Evolutionary conservation across 2,888 invertebrate species (phyloP).

Genomic region (Drosophila kambysellisi): DNA sequence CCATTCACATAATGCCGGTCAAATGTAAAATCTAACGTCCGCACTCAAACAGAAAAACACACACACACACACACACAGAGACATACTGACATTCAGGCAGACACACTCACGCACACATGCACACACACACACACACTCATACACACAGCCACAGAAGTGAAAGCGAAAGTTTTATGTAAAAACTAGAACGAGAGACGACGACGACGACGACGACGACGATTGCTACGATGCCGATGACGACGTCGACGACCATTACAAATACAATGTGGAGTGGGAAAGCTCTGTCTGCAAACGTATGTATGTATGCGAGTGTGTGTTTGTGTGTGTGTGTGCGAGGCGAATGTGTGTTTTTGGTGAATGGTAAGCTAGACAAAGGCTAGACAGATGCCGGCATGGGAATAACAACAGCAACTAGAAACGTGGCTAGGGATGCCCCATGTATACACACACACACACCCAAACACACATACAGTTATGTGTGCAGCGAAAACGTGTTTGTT

Average conservation of each 20-base stretch:
- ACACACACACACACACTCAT: slow-evolving; percentile 15
- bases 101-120: slow-evolving; percentile 17
- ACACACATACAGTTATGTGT: slow-evolving; percentile 1
- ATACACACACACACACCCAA: neutral
- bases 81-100: slow-evolving; percentile 19
- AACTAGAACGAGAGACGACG: slow-evolving; percentile 65
- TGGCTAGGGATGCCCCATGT: slow-evolving; percentile 4
- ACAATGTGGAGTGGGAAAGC: slow-evolving; percentile 48
- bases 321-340: slow-evolving; percentile 10
- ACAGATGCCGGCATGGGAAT: slow-evolving; percentile 44
- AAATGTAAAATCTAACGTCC: slow-evolving; percentile 78
- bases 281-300: slow-evolving; percentile 15
- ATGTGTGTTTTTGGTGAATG: slow-evolving; percentile 11
- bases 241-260: slow-evolving; percentile 59
- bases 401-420: slow-evolving; percentile 16
- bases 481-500: slow-evolving; percentile 12
- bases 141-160: slow-evolving; percentile 40
- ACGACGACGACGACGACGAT: slow-evolving; percentile 28
- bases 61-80: slow-evolving; percentile 27
- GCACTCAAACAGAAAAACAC: slow-evolving; percentile 43
- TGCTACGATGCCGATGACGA: slow-evolving; percentile 30
- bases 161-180: slow-evolving; percentile 80
- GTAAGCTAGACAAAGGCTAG: slow-evolving; percentile 73
- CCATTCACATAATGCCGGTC: slow-evolving; percentile 65
- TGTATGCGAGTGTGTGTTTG: neutral